A percentile compares a stretch with the other conserved stretches of the same genome.
phyloP scores from a whole-genome alignment of 2,113 vertebrate species.

The Dicaeum eximium region DNA sequence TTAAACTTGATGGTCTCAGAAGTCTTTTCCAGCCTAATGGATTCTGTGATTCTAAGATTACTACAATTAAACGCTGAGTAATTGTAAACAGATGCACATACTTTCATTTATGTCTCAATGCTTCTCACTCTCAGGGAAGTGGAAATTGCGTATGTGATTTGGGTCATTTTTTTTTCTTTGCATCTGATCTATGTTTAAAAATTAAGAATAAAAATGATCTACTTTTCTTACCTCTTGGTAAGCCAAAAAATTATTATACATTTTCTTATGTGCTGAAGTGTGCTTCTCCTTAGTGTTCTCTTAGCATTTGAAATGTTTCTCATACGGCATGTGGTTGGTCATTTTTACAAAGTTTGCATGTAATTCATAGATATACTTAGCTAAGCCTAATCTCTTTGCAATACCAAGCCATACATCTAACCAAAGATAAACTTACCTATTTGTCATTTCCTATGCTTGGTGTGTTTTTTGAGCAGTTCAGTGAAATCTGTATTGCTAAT shows the following conservation, averaged over 20 bases:
- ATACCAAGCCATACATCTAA: not conserved
- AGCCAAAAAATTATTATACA: not conserved
- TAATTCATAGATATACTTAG: not conserved
- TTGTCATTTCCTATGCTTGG: not conserved
- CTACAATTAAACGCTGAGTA: conserved; percentile 39
- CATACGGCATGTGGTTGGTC: not conserved
- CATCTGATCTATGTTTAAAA: conserved; percentile 31
- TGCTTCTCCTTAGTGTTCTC: not conserved
- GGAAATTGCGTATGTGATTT: conserved; percentile 22
- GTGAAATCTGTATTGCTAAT: not conserved
- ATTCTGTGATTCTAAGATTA: not conserved
- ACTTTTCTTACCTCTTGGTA: not conserved
- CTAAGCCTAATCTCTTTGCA: not conserved
- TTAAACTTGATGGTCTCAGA: not conserved
- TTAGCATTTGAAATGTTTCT: not conserved
- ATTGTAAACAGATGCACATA: conserved; percentile 36
- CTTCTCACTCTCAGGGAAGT: not conserved
- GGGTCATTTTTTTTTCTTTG: conserved; percentile 1
- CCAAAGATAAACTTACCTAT: not conserved
- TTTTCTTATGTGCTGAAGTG: not conserved
- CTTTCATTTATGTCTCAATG: not conserved
- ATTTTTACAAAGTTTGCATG: not conserved
- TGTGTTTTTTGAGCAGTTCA: not conserved
- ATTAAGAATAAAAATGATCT: conserved; percentile 11
- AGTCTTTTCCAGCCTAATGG: not conserved